Evolutionary conservation across 2,113 vertebrate species (phyloP).

Genomic region (Zosterops pallidus): DNA sequence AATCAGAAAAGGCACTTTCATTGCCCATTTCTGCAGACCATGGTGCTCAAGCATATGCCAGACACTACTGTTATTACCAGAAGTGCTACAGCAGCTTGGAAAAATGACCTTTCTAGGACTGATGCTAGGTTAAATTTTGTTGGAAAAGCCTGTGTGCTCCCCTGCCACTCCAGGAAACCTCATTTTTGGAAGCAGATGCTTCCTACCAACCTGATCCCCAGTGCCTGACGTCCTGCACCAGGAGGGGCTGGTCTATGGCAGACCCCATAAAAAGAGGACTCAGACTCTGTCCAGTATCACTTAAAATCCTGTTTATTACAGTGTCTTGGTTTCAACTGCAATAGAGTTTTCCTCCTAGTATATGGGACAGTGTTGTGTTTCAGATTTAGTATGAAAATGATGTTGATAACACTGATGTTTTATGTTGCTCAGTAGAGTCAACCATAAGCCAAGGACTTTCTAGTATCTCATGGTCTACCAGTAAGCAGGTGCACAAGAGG

Average conservation of each 20-base stretch:
- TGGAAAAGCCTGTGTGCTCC: neutral
- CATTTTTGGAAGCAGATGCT: neutral
- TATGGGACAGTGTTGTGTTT: neutral
- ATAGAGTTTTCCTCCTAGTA: neutral
- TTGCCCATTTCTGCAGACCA: neutral
- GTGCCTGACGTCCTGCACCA: neutral
- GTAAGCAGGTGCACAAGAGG: neutral
- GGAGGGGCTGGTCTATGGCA: fast-evolving
- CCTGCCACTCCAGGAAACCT: neutral
- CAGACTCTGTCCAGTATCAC: neutral
- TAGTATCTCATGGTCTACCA: neutral
- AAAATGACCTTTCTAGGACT: neutral
- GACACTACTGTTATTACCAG: neutral
- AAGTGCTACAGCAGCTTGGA: neutral
- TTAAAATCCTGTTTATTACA: neutral
- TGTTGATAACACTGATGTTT: neutral
- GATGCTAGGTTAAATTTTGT: neutral
- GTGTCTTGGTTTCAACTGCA: neutral
- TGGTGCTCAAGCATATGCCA: neutral
- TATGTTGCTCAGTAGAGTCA: neutral
- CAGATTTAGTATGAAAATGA: neutral
- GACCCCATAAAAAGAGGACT: neutral
- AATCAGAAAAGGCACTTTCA: neutral
- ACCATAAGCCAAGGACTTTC: neutral
- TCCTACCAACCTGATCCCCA: neutral